Conservation (phyloP, 2,797 vertebrate species). For the Danio jaintianensis region DNA sequence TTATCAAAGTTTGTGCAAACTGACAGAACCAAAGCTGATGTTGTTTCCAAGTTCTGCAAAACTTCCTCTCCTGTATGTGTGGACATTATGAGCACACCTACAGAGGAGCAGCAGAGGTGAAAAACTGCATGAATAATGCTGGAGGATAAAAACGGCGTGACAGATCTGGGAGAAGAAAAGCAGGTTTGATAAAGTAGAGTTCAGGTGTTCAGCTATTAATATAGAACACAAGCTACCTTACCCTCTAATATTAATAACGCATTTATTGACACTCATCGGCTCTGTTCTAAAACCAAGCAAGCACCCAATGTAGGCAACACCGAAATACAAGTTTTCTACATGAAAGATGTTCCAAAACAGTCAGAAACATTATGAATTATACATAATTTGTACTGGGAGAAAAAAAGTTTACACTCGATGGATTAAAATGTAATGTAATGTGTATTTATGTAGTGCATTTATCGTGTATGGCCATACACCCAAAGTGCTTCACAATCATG, state of each 20-base stretch:
- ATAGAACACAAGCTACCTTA: background rate
- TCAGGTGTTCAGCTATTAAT: slow-evolving; percentile 10
- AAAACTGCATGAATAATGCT: background rate
- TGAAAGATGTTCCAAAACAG: background rate
- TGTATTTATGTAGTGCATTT: no score
- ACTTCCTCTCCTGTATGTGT: background rate
- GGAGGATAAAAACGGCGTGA: background rate
- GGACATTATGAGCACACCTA: background rate
- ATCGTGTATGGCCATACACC: no score
- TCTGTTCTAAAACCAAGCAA: background rate
- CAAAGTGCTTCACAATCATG: no score
- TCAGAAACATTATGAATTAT: background rate
- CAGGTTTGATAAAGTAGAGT: slow-evolving; percentile 8
- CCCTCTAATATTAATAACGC: no score
- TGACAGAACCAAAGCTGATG: background rate
- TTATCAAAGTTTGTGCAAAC: no score
- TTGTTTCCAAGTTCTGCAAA: background rate
- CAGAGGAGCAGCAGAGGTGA: background rate
- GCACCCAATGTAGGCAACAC: background rate
- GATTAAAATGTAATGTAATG: no score
- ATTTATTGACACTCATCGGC: background rate
- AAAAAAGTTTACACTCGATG: no score
- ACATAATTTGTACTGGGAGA: no score
- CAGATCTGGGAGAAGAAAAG: slow-evolving; percentile 14
- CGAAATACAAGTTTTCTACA: background rate